Base-by-base conservation (phyloP, 2,888 invertebrate species). In the Cartodere bifasciata region DNA sequence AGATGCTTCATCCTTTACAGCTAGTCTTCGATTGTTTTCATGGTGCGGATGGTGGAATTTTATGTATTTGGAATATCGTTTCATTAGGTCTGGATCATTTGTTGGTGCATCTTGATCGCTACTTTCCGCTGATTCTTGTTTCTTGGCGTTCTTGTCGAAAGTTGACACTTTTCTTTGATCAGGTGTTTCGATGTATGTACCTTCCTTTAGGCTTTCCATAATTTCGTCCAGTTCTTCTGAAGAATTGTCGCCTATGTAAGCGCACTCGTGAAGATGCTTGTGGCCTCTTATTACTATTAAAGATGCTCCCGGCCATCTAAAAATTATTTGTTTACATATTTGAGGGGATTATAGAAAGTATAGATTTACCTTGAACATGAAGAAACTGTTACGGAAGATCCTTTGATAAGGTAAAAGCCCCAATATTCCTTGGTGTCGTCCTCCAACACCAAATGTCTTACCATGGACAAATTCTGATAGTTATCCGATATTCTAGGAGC, bases 351-450 rank as follows among this genome's bases (percentile, higher is more conserved):
- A 26, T 26, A 13, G 5, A 11, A 11, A 13, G 7, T 7, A 10
- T 6, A 5, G 5, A 26, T 12, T 43, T 57, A 81, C 81, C 79
- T 75, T 20, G 77, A 75, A 55, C 84, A 84, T 29, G 80, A 71
- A 1, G 79, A 76, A 1, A 84, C 74, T 0, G 77, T 79, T 4
- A 82, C 78, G 1, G 70, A 67, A 2, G 83, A 80, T 1, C 82
- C 82, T 40, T 71, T 69, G 12, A 82, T 63, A 23, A 84, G 59
- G 49, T 83, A 83, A 56, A 83, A 84, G 2, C 83, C 83, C 83
- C 82, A 83, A 52, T 82, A 83, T 50, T 82, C 82, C 55, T 82
- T 83, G 67, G 78, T 77, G 44, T 83, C 83, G 44, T 82, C 81
- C 34, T 75, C 73, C n/a, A 84, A 58, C 26, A 68, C 63, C 40